Evolutionary conservation across 2,888 invertebrate genomes (phyloP).

Genomic region (Villa cingulata): DNA sequence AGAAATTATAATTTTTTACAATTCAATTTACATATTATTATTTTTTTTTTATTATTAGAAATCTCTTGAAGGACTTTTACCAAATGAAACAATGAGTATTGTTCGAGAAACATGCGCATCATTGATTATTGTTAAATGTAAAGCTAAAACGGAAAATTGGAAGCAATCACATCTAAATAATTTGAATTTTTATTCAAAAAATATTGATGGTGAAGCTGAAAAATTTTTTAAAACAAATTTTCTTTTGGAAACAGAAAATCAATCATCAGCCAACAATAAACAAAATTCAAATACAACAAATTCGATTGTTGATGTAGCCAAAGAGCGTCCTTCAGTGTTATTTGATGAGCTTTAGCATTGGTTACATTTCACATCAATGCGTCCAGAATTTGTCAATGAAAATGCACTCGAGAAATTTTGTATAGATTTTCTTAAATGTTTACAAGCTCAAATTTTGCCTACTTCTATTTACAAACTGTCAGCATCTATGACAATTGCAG

Average conservation of each 20-base stretch:
- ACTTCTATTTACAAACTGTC: slow-evolving; percentile 24
- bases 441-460: slow-evolving; percentile 19
- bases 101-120: slow-evolving; percentile 40
- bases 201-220: slow-evolving; percentile 25
- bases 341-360: slow-evolving; percentile 28
- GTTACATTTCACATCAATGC: slow-evolving; percentile 24
- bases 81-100: slow-evolving; percentile 38
- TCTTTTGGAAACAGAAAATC: not conserved
- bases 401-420: slow-evolving; percentile 18
- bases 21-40: slow-evolving; percentile 11
- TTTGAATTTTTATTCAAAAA: slow-evolving; percentile 29
- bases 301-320: slow-evolving; percentile 15
- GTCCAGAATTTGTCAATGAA: slow-evolving; percentile 20
- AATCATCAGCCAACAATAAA: not conserved
- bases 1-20: not conserved
- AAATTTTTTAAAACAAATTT: slow-evolving; percentile 15
- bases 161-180: slow-evolving; percentile 37
- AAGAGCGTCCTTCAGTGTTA: slow-evolving; percentile 21
- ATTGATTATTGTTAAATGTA: slow-evolving; percentile 39
- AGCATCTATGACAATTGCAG: slow-evolving; percentile 21
- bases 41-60: slow-evolving; percentile 20
- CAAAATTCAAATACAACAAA: slow-evolving; percentile 11
- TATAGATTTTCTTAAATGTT: slow-evolving; percentile 18
- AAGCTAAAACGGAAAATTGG: slow-evolving; percentile 43
- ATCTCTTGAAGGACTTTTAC: slow-evolving; percentile 38